Percentiles rank a stretch among this genome's conserved stretches.
phyloP scores from a whole-genome alignment of 1,140 invertebrate genomes.

The Saccostrea cuccullata region DNA sequence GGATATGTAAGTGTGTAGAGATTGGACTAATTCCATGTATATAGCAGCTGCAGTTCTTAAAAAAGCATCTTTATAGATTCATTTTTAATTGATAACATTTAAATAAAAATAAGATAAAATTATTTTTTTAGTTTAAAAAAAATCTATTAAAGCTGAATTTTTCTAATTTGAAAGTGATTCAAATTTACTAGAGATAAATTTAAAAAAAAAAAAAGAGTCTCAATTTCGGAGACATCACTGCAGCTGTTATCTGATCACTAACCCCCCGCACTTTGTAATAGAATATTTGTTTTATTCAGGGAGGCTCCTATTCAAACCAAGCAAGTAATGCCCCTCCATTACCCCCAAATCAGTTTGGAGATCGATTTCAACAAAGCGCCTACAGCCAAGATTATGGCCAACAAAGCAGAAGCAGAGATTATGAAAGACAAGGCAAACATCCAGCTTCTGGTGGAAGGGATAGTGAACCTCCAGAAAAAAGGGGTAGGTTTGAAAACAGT shows the following conservation, averaged over 20 bases:
- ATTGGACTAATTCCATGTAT: slow-evolving; percentile 18
- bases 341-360: slow-evolving; percentile 30
- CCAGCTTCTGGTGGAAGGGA: slow-evolving; percentile 56
- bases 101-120: not conserved
- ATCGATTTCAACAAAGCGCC: slow-evolving; percentile 36
- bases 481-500: slow-evolving; percentile 57
- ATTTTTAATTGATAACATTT: not conserved
- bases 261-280: not conserved
- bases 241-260: slow-evolving; percentile 39
- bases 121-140: not conserved
- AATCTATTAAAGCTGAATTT: too few species aligned
- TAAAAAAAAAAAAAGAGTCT: too few species aligned
- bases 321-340: slow-evolving; percentile 39
- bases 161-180: too few species aligned
- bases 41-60: slow-evolving; percentile 20
- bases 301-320: slow-evolving; percentile 41
- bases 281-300: slow-evolving; percentile 39
- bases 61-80: not conserved
- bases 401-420: slow-evolving; percentile 32
- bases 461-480: slow-evolving; percentile 60
- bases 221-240: not conserved
- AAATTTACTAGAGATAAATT: too few species aligned
- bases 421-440: slow-evolving; percentile 44
- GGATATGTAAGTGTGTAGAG: slow-evolving; percentile 23
- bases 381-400: slow-evolving; percentile 39